Base-by-base conservation (phyloP, 2,113 vertebrate genomes). In the Microtus ochrogaster region DNA sequence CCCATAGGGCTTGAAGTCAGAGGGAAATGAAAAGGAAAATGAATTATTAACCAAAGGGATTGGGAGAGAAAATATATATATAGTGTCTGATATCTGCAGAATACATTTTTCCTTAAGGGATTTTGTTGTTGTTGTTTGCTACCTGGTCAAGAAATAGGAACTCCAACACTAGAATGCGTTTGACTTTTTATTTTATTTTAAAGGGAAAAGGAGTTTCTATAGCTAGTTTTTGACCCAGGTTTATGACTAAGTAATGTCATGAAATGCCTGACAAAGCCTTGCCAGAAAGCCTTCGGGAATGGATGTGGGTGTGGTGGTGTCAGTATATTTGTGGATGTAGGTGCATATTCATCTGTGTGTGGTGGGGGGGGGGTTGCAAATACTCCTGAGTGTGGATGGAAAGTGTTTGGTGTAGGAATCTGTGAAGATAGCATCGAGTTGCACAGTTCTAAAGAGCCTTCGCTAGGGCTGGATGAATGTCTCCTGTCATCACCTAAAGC, bases 1-100 rank as follows among this genome's bases (percentile, higher is more conserved):
- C 16, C 47, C 26, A 33, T 66, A 78, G 19, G 52, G 87, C 17
- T 92, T 83, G 28, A 84, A 44, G 22, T 61, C 36, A 61, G 55
- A 61, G 55, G n/a, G 79, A 94, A 88, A 7, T 91, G 83, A 93
- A 90, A 97, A 96, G 12, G 65, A 70, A 97, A 92, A 90, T 61
- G 30, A 95, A 97, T 78, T 90, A 41, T 82, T 96, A 91, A 93
- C 36, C 11, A 91, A 90, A 72, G 66, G 4, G 82, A 4, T 77
- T 96, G 33, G 58, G 58, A 28, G 36, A 66, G 22, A 77, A 26
- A 7, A 2, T 44, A 39, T 39, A 19, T n/a, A 65, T 72, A 36
- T 70, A 17, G 12, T 90, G 95, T 49, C 36, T 96, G 33, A 16
- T 84, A 79, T 66, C 26, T 95, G 66, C 73, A 95, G 26, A 94